Base-by-base conservation (phyloP, 2,888 invertebrate species). In the Phyto melanocephala region DNA sequence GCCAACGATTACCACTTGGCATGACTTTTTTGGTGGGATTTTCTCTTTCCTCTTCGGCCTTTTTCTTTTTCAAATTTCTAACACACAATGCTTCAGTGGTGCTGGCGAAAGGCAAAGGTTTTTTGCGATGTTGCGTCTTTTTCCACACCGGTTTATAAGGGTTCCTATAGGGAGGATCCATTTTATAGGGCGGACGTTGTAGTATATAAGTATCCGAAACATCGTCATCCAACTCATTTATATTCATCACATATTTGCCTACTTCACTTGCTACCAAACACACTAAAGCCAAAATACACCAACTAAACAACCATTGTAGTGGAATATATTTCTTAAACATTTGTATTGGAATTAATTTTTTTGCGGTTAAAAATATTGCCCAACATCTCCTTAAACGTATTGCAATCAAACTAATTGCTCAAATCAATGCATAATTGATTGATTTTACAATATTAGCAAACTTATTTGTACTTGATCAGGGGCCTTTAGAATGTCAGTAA, bases 1-100 rank as follows among this genome's bases (percentile, higher is more conserved):
- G 82, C 78, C 78, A 82, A 37, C 82, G 82, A 54, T 82, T 82
- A 4, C 82, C 82, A 67, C 65, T 79, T 0, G 71, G 45, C 24
- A 75, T 47, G 0, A 65, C 13, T 20, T 75, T 75, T 2, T 82
- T 82, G 8, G 50, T 24, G 1, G 82, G 78, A 78, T 82, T 79
- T 65, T 75, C 70, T 24, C 10, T 37, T 54, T 79, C 82, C 5
- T 79, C 75, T 35, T 56, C 58, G 4, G 74, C 82, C 33, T 79
- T 79, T 15, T 75, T 70, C 65, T 67, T 82, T 11, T 60, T 65
- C 2, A 45, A 50, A 17, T 65, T 70, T 40, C 74, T 58, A 1
- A 78, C 78, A 35, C 82, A 82, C 42, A 82, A 33, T 0, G 47
- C 33, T 13, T 78, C 78, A 1, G 63, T 47, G 1, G 40, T 67